phyloP scores from a whole-genome alignment of 1,140 invertebrate genomes.

The Trichoplusia ni region DNA sequence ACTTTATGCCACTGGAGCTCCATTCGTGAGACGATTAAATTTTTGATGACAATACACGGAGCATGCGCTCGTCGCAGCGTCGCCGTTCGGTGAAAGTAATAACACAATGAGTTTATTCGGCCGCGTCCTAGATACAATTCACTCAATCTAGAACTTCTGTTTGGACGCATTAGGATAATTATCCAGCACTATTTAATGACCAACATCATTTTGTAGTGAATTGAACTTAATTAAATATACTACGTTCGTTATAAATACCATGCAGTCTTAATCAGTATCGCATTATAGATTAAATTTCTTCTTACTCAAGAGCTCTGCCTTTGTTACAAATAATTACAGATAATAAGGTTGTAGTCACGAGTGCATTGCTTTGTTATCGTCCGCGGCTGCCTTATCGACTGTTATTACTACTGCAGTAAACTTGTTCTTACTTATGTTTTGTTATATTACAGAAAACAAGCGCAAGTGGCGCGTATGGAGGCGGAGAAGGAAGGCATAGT shows the following conservation, averaged over 20 bases:
- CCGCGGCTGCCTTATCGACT: not conserved
- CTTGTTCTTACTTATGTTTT: conserved; percentile 2
- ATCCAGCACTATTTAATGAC: too few species aligned
- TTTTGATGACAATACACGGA: too few species aligned
- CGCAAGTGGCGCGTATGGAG: conserved; percentile 95
- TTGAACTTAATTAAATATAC: too few species aligned
- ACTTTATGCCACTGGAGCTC: too few species aligned
- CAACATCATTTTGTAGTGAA: too few species aligned
- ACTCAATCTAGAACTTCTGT: conserved; percentile 11
- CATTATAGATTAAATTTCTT: too few species aligned
- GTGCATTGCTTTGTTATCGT: conserved; percentile 2
- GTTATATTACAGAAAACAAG: conserved; percentile 95
- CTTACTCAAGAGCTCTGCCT: too few species aligned
- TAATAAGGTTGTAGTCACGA: not conserved
- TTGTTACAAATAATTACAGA: conserved; percentile 5
- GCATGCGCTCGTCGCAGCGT: too few species aligned
- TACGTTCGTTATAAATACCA: too few species aligned
- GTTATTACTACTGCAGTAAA: not conserved
- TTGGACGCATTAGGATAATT: not conserved
- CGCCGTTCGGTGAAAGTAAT: conserved; percentile 24
- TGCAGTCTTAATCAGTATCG: too few species aligned
- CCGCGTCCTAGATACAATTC: conserved; percentile 14
- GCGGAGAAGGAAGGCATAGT: conserved; percentile 98
- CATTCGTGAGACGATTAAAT: too few species aligned
- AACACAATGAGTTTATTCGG: conserved; percentile 27